Base-by-base conservation (phyloP, 2,888 invertebrate species). In the Hymenopus coronatus region DNA sequence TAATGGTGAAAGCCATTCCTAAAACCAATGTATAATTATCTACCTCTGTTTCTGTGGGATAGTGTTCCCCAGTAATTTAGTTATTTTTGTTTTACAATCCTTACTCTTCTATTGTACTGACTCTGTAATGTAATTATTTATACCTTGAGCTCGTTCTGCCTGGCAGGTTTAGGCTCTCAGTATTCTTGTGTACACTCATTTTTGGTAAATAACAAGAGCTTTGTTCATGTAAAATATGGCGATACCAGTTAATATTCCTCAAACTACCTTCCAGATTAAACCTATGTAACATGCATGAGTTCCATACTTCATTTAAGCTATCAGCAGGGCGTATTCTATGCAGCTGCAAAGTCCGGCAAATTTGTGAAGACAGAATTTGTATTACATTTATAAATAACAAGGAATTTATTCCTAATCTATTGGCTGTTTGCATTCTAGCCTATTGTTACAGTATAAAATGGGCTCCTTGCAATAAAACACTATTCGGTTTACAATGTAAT, bases 21-120 rank as follows among this genome's bases (percentile, higher is more conserved):
- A 25, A 87, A 82, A 28, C 28, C 25, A 87, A 30, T 81, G 81
- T 82, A 81, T 28, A n/a, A 87, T 88, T n/a, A 88, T 88, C 88
- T 88, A 88, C 88, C 88, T 88, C 88, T 88, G 83, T 83, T 54
- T 25, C 40, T 30, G 27, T 40, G 88, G 83, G 88, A 88, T 70
- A 28, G 83, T 28, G n/a, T 28, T 88, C 83, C 88, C 88, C n/a
- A 82, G 25, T 70, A 70, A 70, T 70, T 70, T 70, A 70, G 54
- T 70, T 70, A 70, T 70, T 70, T 70, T 70, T 70, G 54, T 70
- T 70, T 70, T 70, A 25, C 54, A 70, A 70, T 70, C 54, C 54
- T 70, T 70, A 70, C 54, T 70, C 20, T 70, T 6, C 54, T 70
- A 70, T 70, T 25, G 25, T 70, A 70, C 25, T 70, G 54, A 25